phyloP scores from a whole-genome alignment of 1,140 invertebrate species.

The Diorhabda elongata region DNA sequence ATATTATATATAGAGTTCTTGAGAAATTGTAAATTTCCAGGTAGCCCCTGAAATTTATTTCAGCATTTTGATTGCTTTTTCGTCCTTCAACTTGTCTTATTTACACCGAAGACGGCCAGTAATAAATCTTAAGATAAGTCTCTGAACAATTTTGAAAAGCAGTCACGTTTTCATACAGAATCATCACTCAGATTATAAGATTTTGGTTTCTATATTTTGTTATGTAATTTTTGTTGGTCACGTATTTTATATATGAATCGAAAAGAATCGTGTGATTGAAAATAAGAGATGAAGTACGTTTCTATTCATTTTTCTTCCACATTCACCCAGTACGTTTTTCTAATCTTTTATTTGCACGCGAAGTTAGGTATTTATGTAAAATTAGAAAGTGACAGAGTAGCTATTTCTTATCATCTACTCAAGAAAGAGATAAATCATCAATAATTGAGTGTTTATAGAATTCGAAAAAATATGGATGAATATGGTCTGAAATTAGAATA shows the following conservation, averaged over 20 bases:
- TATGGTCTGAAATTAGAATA: too few relatives aligned
- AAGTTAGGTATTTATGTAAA: too few relatives aligned
- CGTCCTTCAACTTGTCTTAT: conserved; percentile 15
- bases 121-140: conserved; percentile 11
- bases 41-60: not conserved
- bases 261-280: not conserved
- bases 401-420: too few relatives aligned
- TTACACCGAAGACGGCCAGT: not conserved
- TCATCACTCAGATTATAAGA: conserved; percentile 14
- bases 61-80: conserved; percentile 1
- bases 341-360: too few relatives aligned
- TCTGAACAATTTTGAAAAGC: conserved; percentile 8
- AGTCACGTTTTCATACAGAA: conserved; percentile 10
- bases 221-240: conserved; percentile 11
- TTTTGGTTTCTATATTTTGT: not conserved
- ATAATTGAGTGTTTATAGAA: too few relatives aligned
- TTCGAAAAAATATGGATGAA: too few relatives aligned
- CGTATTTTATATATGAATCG: conserved; percentile 2
- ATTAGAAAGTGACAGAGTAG: too few relatives aligned
- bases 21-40: not conserved
- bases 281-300: not conserved
- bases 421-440: too few relatives aligned
- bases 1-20: not conserved
- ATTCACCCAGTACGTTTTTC: too few relatives aligned
- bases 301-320: too few relatives aligned